These are phyloP conservation scores for Oreochromis niloticus DNA, from an alignment of 2,113 vertebrate species.

Conservation along the genomic window DNA sequence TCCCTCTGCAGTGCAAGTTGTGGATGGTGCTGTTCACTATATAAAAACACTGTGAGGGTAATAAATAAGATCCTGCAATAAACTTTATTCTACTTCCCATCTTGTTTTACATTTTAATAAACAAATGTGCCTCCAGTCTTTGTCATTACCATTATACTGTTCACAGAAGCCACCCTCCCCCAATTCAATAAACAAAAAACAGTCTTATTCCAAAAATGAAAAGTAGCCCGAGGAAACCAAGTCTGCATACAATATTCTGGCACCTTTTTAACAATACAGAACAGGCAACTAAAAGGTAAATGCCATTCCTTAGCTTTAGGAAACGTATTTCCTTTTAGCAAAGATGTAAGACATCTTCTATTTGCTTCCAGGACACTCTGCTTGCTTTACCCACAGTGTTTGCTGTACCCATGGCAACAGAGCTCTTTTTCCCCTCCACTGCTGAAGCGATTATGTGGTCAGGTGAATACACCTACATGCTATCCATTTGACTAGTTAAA, in stretches of 20 bases:
- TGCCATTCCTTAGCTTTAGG: neutral
- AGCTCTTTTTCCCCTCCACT: conserved; percentile 23
- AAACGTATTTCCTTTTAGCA: conserved; percentile 13
- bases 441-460: conserved; percentile 4
- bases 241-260: neutral
- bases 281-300: conserved; percentile 1
- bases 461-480: conserved; percentile 12
- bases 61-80: neutral
- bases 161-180: neutral
- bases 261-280: neutral
- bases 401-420: conserved; percentile 72
- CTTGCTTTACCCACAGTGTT: conserved; percentile 41
- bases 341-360: neutral
- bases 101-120: conserved; percentile 12
- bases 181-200: neutral
- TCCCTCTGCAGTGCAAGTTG: conserved; percentile 60
- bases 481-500: conserved; percentile 5
- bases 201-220: neutral
- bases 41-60: conserved; percentile 62
- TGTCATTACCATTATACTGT: conserved; percentile 4
- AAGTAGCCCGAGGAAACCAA: neutral
- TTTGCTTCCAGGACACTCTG: conserved; percentile 1
- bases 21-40: conserved; percentile 69
- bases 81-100: neutral
- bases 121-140: neutral